phyloP scores from a whole-genome alignment of 2,888 invertebrate genomes.

The Conistra vaccinii region DNA sequence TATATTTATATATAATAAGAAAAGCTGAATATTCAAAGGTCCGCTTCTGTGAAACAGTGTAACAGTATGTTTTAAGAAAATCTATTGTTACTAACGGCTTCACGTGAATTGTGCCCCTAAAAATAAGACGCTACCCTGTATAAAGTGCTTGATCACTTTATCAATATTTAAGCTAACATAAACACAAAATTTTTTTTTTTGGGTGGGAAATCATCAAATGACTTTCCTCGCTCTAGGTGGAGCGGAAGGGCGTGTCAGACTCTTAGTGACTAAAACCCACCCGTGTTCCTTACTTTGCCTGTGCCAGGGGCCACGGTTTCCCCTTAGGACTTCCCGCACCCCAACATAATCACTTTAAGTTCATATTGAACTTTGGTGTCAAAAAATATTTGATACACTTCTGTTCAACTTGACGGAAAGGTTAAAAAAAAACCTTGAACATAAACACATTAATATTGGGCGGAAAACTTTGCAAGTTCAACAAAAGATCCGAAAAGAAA shows the following conservation, averaged over 20 bases:
- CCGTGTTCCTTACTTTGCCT: no score
- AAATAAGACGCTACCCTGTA: not conserved
- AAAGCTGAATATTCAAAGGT: not conserved
- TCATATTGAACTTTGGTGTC: no score
- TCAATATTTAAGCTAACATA: no score
- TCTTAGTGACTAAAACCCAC: no score
- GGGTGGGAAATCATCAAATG: no score
- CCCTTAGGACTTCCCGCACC: no score
- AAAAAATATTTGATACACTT: constrained; percentile 16
- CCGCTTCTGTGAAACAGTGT: not conserved
- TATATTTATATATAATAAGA: no score
- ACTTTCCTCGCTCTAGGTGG: no score
- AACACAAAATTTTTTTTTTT: no score
- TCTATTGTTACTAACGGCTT: not conserved
- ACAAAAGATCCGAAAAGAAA: constrained; percentile 36
- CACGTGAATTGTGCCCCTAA: not conserved
- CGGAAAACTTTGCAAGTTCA: constrained; percentile 38
- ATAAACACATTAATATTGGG: constrained; percentile 17
- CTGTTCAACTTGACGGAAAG: not conserved
- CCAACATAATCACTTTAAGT: no score
- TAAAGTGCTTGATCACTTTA: not conserved
- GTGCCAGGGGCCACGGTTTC: no score
- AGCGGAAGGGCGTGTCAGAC: no score
- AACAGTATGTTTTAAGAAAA: constrained; percentile 5
- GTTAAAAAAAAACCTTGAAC: not conserved